Conservation (phyloP, 2,797 vertebrate species). For the Momotus momota region DNA sequence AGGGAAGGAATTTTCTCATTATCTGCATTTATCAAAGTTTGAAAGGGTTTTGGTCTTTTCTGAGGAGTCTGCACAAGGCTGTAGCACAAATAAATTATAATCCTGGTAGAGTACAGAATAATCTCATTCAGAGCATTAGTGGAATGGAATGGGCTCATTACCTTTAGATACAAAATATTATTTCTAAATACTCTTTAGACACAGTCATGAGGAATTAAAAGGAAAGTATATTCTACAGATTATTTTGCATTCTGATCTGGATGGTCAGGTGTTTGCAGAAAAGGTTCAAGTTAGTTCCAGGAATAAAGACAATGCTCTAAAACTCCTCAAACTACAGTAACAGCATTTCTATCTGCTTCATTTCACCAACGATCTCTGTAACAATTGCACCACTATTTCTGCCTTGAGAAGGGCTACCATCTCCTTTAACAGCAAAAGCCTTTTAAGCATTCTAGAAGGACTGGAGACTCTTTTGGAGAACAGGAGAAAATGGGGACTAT, state of each 20-base stretch:
- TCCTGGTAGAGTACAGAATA: neutral
- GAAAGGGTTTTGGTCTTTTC: neutral
- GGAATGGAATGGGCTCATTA: neutral
- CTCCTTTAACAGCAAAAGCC: neutral
- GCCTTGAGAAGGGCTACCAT: neutral
- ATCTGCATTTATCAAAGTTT: neutral
- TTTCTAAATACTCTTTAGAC: constrained; percentile 7
- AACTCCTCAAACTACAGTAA: neutral
- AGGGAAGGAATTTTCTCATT: neutral
- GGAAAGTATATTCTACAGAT: neutral
- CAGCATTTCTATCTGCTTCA: neutral
- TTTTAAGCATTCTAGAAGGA: neutral
- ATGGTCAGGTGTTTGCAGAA: neutral
- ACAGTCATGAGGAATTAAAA: neutral
- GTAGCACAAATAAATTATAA: neutral
- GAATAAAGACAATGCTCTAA: neutral
- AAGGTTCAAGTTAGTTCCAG: neutral
- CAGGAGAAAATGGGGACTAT: neutral
- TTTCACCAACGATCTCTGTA: neutral
- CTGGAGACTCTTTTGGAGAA: neutral
- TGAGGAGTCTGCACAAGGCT: neutral
- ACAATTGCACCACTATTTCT: neutral
- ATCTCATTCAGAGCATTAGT: neutral
- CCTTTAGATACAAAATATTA: neutral
- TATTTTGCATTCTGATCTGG: neutral